These are phyloP conservation scores for Chouioia cunea DNA, from an alignment of 2,888 invertebrate species.

Conservation along the genomic window DNA sequence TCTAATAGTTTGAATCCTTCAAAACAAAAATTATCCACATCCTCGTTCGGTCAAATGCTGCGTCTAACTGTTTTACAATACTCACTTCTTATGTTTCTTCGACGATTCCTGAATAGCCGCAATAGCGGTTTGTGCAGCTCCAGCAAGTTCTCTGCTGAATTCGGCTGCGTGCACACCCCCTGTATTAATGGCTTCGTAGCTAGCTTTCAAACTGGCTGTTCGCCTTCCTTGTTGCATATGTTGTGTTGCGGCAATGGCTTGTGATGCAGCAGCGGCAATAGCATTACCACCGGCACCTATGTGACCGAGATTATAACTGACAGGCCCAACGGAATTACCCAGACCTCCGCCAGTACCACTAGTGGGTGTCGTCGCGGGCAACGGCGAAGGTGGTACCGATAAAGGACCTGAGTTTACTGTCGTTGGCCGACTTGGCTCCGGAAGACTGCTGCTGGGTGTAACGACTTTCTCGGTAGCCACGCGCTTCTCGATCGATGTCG, in stretches of 20 bases:
- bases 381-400: constrained; percentile 58
- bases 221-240: constrained; percentile 95
- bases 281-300: constrained; percentile 89
- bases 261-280: constrained; percentile 93
- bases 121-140: constrained; percentile 80
- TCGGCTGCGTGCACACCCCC: constrained; percentile 76
- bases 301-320: constrained; percentile 82
- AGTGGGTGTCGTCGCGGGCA: constrained; percentile 59
- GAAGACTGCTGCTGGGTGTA: constrained; percentile 54
- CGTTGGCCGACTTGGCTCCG: constrained; percentile 63
- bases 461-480: constrained; percentile 66
- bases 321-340: constrained; percentile 65
- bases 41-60: too few relatives aligned
- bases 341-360: constrained; percentile 41
- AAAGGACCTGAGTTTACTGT: constrained; percentile 66
- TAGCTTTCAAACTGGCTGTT: constrained; percentile 94
- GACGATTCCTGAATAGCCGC: constrained; percentile 78
- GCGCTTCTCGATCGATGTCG: constrained; percentile 70
- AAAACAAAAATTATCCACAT: too few relatives aligned
- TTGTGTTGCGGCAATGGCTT: constrained; percentile 96
- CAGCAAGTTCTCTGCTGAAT: constrained; percentile 79
- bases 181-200: constrained; percentile 89
- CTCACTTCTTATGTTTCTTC: constrained; percentile 76
- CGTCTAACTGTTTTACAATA: background rate
- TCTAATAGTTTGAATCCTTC: too few relatives aligned